These are phyloP conservation scores for Troglohyphantes excavatus DNA, from an alignment of 2,888 invertebrate species.

Conservation along the genomic window DNA sequence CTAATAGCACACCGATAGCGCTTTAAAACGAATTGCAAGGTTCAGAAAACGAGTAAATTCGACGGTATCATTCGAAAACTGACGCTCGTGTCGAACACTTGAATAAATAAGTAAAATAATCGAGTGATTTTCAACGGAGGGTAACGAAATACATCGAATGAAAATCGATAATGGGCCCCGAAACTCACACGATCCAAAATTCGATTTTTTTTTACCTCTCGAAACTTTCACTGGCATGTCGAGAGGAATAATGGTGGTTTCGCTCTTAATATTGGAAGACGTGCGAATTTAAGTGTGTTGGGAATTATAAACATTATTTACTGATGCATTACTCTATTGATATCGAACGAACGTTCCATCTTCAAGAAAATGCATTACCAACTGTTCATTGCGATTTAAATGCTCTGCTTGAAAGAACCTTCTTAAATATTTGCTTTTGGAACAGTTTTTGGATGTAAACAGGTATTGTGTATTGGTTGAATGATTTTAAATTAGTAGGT, in stretches of 20 bases:
- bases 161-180: neutral
- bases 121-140: neutral
- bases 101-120: neutral
- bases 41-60: constrained; percentile 21
- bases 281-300: neutral
- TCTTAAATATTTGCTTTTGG: neutral
- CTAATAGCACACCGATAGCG: neutral
- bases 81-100: neutral
- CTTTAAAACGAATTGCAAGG: neutral
- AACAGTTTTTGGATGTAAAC: no score
- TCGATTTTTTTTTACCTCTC: neutral
- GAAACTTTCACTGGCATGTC: neutral
- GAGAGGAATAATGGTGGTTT: neutral
- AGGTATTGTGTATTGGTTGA: no score
- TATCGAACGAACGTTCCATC: neutral
- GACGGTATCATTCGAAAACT: neutral
- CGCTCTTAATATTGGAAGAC: neutral
- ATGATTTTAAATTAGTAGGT: no score
- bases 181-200: neutral
- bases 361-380: neutral
- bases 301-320: neutral
- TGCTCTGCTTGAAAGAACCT: neutral
- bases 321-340: neutral
- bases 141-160: neutral
- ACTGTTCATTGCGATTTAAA: neutral